These are phyloP conservation scores for Bettongia penicillata DNA, from an alignment of 2,113 vertebrate species.

Conservation along the genomic window DNA sequence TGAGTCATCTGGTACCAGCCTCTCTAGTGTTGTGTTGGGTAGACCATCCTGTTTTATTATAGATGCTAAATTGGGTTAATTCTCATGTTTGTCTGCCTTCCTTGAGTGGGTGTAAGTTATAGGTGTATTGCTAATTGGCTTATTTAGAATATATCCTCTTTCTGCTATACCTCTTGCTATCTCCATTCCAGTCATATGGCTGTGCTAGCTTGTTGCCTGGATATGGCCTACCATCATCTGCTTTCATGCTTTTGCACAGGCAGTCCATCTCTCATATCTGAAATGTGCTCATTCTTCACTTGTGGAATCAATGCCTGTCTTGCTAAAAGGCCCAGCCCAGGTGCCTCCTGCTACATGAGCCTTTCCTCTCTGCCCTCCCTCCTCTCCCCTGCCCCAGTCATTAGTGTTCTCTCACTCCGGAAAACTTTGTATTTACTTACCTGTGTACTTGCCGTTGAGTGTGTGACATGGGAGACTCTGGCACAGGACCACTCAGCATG, in stretches of 20 bases:
- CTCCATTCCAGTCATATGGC: background rate
- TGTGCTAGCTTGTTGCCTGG: background rate
- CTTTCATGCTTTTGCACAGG: background rate
- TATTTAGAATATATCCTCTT: constrained; percentile 39
- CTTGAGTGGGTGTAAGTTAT: constrained; percentile 58
- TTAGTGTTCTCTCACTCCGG: background rate
- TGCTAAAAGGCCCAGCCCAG: background rate
- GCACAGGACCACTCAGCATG: no score
- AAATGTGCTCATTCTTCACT: background rate
- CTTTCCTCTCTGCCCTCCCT: background rate
- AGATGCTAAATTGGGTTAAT: constrained; percentile 62
- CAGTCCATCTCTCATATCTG: background rate
- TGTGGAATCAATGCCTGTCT: background rate
- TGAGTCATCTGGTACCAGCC: constrained; percentile 56
- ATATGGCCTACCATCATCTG: background rate
- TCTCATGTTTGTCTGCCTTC: constrained; percentile 57
- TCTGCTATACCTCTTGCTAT: background rate
- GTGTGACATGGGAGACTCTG: no score
- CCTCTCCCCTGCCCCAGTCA: background rate
- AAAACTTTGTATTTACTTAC: background rate
- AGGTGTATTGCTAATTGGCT: constrained; percentile 66
- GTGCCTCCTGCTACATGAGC: background rate
- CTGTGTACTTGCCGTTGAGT: background rate
- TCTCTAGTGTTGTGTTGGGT: constrained; percentile 40
- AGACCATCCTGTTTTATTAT: constrained; percentile 65